Percentiles rank a stretch among this genome's conserved stretches.
Conservation (phyloP, 1,140 invertebrate species). For the Achroia grisella region DNA sequence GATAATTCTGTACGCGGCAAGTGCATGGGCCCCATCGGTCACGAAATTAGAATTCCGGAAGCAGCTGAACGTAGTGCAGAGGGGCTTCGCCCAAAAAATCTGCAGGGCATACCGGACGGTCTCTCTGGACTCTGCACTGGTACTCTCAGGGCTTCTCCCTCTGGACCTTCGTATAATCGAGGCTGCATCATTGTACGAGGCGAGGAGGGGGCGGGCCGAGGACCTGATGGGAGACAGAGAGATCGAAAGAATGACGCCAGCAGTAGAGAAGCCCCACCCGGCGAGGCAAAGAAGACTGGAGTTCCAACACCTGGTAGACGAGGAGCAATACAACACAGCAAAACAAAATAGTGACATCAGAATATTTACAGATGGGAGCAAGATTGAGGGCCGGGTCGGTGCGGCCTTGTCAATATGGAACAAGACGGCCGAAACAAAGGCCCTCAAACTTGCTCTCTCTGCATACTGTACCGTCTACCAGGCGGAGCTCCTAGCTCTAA, state of each 20-base stretch:
- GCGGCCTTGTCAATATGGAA: constrained; percentile 13
- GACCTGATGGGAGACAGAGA: not conserved
- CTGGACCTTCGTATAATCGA: constrained; percentile 11
- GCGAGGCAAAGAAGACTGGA: not conserved
- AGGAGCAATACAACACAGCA: not conserved
- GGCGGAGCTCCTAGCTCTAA: constrained; percentile 12
- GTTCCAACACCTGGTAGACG: not conserved
- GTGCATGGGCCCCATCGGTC: constrained; percentile 2
- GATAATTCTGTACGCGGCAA: constrained; percentile 5
- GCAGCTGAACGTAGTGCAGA: constrained; percentile 4
- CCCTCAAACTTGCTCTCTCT: constrained; percentile 6
- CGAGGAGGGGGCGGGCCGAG: not conserved
- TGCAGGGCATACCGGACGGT: constrained; percentile 7
- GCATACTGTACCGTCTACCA: constrained; percentile 14
- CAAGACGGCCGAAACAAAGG: not conserved
- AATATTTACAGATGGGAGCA: constrained; percentile 19
- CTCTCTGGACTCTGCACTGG: constrained; percentile 6
- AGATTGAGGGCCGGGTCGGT: constrained; percentile 14
- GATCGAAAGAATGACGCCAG: not conserved
- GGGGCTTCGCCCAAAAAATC: constrained; percentile 6
- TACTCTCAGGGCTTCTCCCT: constrained; percentile 10
- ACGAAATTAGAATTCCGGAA: not conserved
- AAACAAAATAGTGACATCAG: not conserved
- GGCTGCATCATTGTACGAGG: constrained; percentile 5
- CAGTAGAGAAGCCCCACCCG: not conserved